Base-by-base conservation (phyloP, 2,888 invertebrate species). In the Pseudococcus viburni region DNA sequence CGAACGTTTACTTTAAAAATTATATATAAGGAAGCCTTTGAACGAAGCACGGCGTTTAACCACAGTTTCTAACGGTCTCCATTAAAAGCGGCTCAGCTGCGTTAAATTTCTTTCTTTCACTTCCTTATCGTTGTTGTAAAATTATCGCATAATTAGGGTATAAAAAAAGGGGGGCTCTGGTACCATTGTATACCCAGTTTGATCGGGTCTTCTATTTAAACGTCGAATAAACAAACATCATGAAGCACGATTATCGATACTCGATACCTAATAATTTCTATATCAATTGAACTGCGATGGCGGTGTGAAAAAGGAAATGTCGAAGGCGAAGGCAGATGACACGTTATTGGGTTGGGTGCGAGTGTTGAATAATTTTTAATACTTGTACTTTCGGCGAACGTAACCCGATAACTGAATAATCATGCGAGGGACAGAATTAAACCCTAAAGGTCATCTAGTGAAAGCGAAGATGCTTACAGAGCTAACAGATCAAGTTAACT, bases 361-460 rank as follows among this genome's bases (percentile, higher is more conserved):
- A 46, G 19, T 46, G 80, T 83, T 42, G 80, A 46, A 46, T 83
- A 42, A 83, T 55, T 83, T 83, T 46, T 26, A 39, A 46, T 83
- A 46, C 42, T 42, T 5, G 42, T 42, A 42, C 19, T 83, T 46
- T 46, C 42, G 80, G 19, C 39, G 19, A 83, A 83, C 39, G 80
- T 46, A 83, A 83, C 80, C 46, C 46, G 80, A 83, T 83, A 46
- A 46, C 19, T 77, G 77, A 77, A 77, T 77, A 77, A 77, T 77
- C 39, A 77, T 77, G 80, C 46, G 80, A 83, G 80, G 80, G 80
- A 83, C 80, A 83, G 46, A 83, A 83, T 83, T 83, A 83, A 83
- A 83, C 9, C 33, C 33, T 26, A 83, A 64, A 64, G 64, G 64
- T 64, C 64, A 64, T 22, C 9, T 19, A 19, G 80, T 83, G 80